A percentile compares a stretch with the other conserved stretches of the same genome.
phyloP scores from a whole-genome alignment of 2,113 vertebrate genomes.

The Cryptomyrus ogoouensis region DNA sequence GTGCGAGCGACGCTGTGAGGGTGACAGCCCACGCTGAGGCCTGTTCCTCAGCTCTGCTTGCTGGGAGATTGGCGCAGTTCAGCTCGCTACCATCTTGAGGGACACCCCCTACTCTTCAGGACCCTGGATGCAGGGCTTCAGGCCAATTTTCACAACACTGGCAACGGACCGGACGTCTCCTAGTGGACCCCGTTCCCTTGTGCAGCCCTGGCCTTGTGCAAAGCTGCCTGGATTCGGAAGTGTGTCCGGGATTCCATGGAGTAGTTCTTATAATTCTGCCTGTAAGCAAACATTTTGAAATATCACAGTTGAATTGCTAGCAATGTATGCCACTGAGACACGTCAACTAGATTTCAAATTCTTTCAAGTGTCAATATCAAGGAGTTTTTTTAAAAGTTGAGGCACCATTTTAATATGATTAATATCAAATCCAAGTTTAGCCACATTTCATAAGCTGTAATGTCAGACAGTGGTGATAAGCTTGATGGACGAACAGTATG shows the following conservation, averaged over 20 bases:
- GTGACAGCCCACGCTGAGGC: neutral
- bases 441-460: neutral
- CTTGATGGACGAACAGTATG: neutral
- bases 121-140: neutral
- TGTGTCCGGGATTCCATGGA: slow-evolving; percentile 98
- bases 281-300: slow-evolving; percentile 44
- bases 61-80: neutral
- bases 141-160: neutral
- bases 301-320: neutral
- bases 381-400: neutral
- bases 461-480: neutral
- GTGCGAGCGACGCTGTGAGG: neutral
- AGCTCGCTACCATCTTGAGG: neutral
- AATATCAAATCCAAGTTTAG: neutral
- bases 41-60: neutral
- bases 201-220: slow-evolving; percentile 77
- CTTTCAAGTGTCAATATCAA: neutral
- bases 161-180: slow-evolving; percentile 51
- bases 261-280: slow-evolving; percentile 97
- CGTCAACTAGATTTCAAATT: neutral
- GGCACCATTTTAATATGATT: neutral
- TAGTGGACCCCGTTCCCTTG: slow-evolving; percentile 62
- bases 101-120: neutral
- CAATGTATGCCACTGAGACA: neutral
- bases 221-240: slow-evolving; percentile 93